Base-by-base conservation (phyloP, 2,888 invertebrate genomes). In the Tenodera sinensis region DNA sequence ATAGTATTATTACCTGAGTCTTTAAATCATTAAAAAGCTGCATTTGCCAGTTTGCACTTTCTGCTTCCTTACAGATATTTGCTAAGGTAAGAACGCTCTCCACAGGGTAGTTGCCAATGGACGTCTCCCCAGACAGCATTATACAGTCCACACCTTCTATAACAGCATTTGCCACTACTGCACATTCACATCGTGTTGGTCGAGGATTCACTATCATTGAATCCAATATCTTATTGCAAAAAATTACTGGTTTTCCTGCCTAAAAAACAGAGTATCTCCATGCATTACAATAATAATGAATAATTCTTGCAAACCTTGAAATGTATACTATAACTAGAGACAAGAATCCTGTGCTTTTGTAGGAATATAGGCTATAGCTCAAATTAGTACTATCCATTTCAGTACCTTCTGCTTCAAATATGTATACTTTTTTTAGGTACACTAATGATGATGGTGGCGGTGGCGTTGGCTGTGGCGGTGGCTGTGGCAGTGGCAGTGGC, bases 161-260 rank as follows among this genome's bases (percentile, higher is more conserved):
- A 91, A 99, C 97, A 3, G 99, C 99, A 94, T 99, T 99, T 90
- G 99, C 99, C 0, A 99, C 99, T 93, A 99, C 99, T 0, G 98
- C 98, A 81, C 97, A 97, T 94, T 99, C 99, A 2, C 99, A 99
- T 92, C 99, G 96, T 0, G 99, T 99, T 1, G 99, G 97, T 1
- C 99, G 96, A 1, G 99, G 99, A 93, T 99, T 99, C 94, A 97
- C 98, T n/a, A 98, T 96, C 99, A 99, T 99, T 0, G 98, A 98
- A 92, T 99, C 99, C 92, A 99, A 93, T 99, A 99, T 99, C 94
- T 99, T 97, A 0, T 99, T 99, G 7, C 99, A 99, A 93, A 99
- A 99, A 92, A 99, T 99, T 0, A 99, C 98, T 3, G 99, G 98
- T 92, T 99, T 99, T 83, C 99, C 99, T 54, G 97, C 96, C 95